These are phyloP conservation scores for Malurus cyaneus DNA, from an alignment of 2,113 vertebrate species.

Conservation along the genomic window DNA sequence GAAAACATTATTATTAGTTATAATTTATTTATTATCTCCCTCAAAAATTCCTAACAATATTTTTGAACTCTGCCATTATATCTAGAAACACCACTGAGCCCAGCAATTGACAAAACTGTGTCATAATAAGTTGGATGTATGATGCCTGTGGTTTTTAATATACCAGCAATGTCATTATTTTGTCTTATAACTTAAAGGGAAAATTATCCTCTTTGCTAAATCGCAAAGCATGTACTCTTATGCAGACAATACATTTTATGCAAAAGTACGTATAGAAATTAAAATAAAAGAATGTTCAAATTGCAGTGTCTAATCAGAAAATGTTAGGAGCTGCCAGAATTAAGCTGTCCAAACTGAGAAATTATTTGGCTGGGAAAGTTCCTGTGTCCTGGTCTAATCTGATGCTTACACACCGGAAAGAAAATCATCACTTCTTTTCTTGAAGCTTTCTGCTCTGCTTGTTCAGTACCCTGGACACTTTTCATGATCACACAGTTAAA, in stretches of 20 bases:
- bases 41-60: slow-evolving; percentile 31
- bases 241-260: neutral
- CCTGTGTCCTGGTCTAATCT: neutral
- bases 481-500: neutral
- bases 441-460: neutral
- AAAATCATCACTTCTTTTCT: neutral
- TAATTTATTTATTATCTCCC: slow-evolving; percentile 47
- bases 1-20: slow-evolving; percentile 48
- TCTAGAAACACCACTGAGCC: neutral
- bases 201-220: slow-evolving; percentile 6
- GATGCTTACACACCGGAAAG: neutral
- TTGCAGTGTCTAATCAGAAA: neutral
- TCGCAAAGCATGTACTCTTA: neutral
- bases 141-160: slow-evolving; percentile 31
- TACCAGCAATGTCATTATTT: slow-evolving; percentile 14
- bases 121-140: slow-evolving; percentile 10
- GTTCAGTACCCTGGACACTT: neutral
- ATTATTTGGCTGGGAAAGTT: neutral
- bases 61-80: slow-evolving; percentile 24
- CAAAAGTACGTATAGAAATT: neutral
- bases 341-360: neutral
- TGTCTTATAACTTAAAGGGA: slow-evolving; percentile 11
- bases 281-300: neutral
- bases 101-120: slow-evolving; percentile 5
- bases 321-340: neutral